Evolutionary conservation across 2,797 vertebrate genomes (phyloP).

Genomic region (Coendou prehensilis): DNA sequence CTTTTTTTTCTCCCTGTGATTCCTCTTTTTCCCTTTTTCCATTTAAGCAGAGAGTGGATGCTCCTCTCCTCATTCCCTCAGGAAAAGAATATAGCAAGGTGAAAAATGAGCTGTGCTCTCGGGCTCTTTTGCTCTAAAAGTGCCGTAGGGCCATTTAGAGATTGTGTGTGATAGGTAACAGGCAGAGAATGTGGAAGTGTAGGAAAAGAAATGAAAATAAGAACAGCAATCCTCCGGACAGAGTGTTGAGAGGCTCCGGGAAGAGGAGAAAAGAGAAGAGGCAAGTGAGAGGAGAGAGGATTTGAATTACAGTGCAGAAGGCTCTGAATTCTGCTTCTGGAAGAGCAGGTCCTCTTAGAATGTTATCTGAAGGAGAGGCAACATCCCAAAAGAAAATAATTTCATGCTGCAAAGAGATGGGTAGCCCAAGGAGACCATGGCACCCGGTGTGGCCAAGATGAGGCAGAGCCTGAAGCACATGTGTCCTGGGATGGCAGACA

Average conservation of each 20-base stretch:
- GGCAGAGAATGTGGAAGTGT: not conserved
- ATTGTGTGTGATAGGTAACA: not conserved
- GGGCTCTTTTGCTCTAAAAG: slow-evolving; percentile 23
- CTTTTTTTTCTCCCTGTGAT: not conserved
- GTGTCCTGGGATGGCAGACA: not conserved
- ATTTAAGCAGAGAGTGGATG: slow-evolving; percentile 31
- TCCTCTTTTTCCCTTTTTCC: not conserved
- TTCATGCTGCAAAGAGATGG: not conserved
- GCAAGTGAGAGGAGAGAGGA: not conserved
- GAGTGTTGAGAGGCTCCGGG: not conserved
- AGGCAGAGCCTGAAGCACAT: not conserved
- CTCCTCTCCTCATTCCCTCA: not conserved
- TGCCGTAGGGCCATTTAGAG: slow-evolving; percentile 17
- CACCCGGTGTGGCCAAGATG: no score
- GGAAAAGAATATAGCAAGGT: not conserved
- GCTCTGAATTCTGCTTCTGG: not conserved
- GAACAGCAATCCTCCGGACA: not conserved
- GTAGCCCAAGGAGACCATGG: not conserved
- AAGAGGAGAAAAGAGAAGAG: not conserved
- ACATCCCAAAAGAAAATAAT: not conserved
- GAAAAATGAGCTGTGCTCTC: slow-evolving; percentile 55
- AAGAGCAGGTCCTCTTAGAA: not conserved
- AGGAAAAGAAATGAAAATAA: not conserved
- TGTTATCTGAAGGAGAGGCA: not conserved
- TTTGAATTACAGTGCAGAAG: not conserved